A percentile compares a stretch with the other conserved stretches of the same genome.
These are phyloP conservation scores for Campopleginae sp. DNA, from an alignment of 2,888 invertebrate genomes.

Conservation along the genomic window DNA sequence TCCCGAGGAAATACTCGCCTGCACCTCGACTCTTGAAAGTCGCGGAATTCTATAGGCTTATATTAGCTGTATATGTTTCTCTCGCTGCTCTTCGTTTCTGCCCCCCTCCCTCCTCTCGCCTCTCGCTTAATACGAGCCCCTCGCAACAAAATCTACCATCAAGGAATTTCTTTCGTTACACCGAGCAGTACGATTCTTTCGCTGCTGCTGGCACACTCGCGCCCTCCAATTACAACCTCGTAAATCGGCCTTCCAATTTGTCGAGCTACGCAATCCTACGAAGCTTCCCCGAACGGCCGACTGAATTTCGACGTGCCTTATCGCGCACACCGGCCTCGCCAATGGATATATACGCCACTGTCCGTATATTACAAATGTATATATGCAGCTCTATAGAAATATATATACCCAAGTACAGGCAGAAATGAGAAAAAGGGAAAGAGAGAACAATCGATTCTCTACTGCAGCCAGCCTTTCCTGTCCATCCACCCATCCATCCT, in stretches of 20 bases:
- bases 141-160: constrained; percentile 51
- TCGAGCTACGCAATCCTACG: constrained; percentile 69
- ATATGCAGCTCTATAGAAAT: constrained; percentile 8
- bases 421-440: constrained; percentile 17
- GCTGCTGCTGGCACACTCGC: constrained; percentile 47
- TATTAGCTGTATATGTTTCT: constrained; percentile 25
- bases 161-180: constrained; percentile 61
- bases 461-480: not conserved
- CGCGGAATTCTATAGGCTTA: constrained; percentile 55
- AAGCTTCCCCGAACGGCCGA: constrained; percentile 66
- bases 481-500: constrained; percentile 18
- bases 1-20: constrained; percentile 38
- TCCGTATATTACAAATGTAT: constrained; percentile 51
- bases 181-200: constrained; percentile 23
- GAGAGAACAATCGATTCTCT: constrained; percentile 46
- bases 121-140: constrained; percentile 50
- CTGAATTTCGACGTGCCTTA: constrained; percentile 75
- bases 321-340: constrained; percentile 67
- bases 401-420: not conserved
- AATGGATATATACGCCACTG: constrained; percentile 12
- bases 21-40: constrained; percentile 17
- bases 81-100: constrained; percentile 11
- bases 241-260: constrained; percentile 78
- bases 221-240: constrained; percentile 76
- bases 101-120: not conserved